Conservation (phyloP, 2,797 vertebrate species). For the Hydrolagus colliei region DNA sequence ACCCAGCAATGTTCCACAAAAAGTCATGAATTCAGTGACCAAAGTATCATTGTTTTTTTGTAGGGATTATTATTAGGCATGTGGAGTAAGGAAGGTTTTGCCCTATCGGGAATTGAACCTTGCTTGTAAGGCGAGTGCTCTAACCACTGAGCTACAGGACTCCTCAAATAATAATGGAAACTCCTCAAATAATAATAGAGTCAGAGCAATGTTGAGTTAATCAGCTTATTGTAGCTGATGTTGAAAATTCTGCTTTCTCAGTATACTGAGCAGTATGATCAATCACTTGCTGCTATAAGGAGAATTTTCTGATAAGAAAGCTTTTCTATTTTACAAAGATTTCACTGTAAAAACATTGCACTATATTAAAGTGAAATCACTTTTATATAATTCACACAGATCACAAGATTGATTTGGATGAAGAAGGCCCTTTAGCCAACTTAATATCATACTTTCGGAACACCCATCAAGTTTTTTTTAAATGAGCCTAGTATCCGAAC, state of each 20-base stretch:
- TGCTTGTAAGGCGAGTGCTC: no score
- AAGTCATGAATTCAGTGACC: no score
- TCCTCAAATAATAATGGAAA: no score
- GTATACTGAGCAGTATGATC: background rate
- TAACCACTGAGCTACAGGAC: no score
- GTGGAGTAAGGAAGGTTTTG: no score
- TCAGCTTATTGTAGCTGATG: background rate
- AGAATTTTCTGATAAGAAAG: background rate
- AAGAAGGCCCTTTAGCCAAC: background rate
- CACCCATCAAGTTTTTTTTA: no score
- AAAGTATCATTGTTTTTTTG: background rate
- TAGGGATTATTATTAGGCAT: no score
- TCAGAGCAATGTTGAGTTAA: background rate
- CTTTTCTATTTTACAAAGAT: background rate
- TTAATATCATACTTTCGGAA: no score
- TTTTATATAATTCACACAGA: background rate
- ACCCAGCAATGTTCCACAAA: no score
- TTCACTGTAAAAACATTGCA: background rate
- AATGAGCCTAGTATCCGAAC: no score
- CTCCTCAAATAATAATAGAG: background rate
- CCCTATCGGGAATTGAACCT: no score
- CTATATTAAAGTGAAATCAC: background rate
- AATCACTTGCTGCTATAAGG: background rate
- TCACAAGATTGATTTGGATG: background rate
- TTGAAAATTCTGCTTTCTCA: background rate